These are phyloP conservation scores for Dichetophora obliterata DNA, from an alignment of 2,888 invertebrate genomes.

Conservation along the genomic window DNA sequence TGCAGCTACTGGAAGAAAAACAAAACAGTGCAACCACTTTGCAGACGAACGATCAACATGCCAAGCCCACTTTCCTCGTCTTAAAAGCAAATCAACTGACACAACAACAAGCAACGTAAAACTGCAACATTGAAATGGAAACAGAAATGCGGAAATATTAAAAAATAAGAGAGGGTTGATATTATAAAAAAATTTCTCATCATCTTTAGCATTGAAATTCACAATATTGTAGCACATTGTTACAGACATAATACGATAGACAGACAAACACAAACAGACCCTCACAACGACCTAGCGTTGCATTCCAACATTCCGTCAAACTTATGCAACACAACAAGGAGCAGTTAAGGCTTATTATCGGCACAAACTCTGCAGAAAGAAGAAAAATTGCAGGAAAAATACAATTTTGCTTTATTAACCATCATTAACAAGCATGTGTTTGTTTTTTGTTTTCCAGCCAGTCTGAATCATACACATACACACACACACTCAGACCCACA, in stretches of 20 bases:
- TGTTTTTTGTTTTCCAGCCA: no score
- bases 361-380: no score
- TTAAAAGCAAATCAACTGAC: background rate
- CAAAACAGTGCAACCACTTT: constrained; percentile 7
- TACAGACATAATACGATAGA: background rate
- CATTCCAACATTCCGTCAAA: background rate
- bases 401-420: no score
- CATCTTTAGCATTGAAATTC: background rate
- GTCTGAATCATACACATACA: no score
- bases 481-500: no score
- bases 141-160: background rate
- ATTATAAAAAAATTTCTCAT: background rate
- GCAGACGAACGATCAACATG: background rate
- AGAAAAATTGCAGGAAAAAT: no score
- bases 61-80: constrained; percentile 3
- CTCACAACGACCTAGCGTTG: background rate
- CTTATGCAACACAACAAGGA: background rate
- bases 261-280: background rate
- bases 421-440: no score
- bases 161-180: background rate
- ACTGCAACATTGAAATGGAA: background rate
- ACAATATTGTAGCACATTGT: background rate
- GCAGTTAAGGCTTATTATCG: no score
- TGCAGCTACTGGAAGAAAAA: constrained; percentile 10
- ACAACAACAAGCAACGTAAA: background rate